phyloP scores from a whole-genome alignment of 2,888 invertebrate genomes.

The Dryadula phaetusa region DNA sequence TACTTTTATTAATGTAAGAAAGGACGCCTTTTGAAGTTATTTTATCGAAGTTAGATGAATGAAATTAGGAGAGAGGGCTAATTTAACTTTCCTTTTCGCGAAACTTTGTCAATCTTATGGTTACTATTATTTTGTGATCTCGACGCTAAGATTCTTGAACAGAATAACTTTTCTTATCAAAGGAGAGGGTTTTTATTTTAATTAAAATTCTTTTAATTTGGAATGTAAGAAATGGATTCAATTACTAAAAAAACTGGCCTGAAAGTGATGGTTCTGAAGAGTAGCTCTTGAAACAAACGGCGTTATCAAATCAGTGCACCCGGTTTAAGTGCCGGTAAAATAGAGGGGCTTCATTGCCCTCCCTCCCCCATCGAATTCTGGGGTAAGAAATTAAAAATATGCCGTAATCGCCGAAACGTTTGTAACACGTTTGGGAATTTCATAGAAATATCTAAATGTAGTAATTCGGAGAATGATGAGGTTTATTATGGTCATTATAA shows the following conservation, averaged over 20 bases:
- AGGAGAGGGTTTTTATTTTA: slow-evolving; percentile 43
- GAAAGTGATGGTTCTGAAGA: slow-evolving; percentile 67
- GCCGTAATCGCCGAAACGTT: slow-evolving; percentile 30
- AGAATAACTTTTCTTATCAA: slow-evolving; percentile 24
- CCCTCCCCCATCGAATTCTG: slow-evolving; percentile 43
- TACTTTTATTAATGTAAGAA: slow-evolving; percentile 49
- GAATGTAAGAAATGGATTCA: slow-evolving; percentile 48
- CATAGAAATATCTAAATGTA: slow-evolving; percentile 2
- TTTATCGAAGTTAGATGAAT: slow-evolving; percentile 55
- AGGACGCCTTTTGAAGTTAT: slow-evolving; percentile 52
- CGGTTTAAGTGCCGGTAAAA: slow-evolving; percentile 81
- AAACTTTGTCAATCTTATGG: slow-evolving; percentile 52
- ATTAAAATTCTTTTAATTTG: slow-evolving; percentile 58
- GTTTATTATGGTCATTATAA: not conserved
- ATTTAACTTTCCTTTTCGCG: slow-evolving; percentile 60
- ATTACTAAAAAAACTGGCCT: slow-evolving; percentile 63
- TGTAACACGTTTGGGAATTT: slow-evolving; percentile 18
- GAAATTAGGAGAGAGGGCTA: slow-evolving; percentile 57
- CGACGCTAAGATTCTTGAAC: slow-evolving; percentile 20
- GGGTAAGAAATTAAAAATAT: slow-evolving; percentile 45
- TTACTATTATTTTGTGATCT: slow-evolving; percentile 49
- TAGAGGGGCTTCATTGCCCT: slow-evolving; percentile 78
- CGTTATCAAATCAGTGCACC: slow-evolving; percentile 83
- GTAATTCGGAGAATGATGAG: not conserved
- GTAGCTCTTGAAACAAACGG: slow-evolving; percentile 80